A percentile compares a stretch with the other conserved stretches of the same genome.
Conservation (phyloP, 2,888 invertebrate species). For the Drosophila bunnanda region DNA sequence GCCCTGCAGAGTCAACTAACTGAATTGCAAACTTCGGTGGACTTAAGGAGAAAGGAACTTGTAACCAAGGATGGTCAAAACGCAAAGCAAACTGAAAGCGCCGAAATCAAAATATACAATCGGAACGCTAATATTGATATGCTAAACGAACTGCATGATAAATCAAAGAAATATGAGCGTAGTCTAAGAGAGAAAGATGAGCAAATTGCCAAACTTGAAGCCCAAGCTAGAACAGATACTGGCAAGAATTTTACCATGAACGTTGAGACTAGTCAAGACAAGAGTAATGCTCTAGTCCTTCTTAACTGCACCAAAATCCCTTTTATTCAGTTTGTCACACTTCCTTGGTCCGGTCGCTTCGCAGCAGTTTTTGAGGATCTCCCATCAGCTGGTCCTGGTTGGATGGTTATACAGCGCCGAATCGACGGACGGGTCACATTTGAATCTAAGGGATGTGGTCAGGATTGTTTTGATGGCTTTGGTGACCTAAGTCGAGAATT, state of each 20-base stretch:
- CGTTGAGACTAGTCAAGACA: background rate
- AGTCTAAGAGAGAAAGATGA: background rate
- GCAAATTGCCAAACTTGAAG: background rate
- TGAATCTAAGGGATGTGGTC: background rate
- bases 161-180: background rate
- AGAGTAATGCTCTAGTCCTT: background rate
- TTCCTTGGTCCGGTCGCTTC: background rate
- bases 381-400: conserved; percentile 2
- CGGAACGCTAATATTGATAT: background rate
- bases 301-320: conserved; percentile 1
- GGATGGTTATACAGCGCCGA: conserved; percentile 3
- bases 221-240: background rate
- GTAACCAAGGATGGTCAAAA: background rate
- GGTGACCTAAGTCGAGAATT: background rate
- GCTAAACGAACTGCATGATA: background rate
- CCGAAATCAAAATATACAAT: background rate
- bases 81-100: background rate
- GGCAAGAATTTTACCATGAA: background rate
- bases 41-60: background rate
- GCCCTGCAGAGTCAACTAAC: background rate
- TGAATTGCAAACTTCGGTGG: background rate
- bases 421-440: background rate
- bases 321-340: background rate
- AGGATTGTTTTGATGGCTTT: background rate
- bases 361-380: conserved; percentile 7